Conservation (phyloP, 2,888 invertebrate genomes). For the Thymelicus acteon region DNA sequence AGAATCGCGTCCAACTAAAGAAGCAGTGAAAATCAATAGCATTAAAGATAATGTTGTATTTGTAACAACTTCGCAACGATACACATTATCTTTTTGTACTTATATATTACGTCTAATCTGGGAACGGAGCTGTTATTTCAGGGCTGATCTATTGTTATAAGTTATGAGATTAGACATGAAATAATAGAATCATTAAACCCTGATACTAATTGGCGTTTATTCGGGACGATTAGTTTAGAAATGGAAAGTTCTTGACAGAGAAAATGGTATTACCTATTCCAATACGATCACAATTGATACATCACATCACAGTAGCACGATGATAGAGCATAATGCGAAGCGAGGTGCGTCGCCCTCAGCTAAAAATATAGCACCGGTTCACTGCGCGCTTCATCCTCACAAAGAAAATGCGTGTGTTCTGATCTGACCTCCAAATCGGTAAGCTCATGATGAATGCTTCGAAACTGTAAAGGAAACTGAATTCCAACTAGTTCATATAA, state of each 20-base stretch:
- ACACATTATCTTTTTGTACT: background rate
- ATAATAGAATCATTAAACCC: background rate
- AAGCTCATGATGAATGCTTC: constrained; percentile 31
- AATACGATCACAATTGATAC: constrained; percentile 7
- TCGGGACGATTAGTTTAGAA: background rate
- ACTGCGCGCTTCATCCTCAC: constrained; percentile 75
- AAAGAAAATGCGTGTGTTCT: constrained; percentile 73
- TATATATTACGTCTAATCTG: background rate
- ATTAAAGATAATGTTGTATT: background rate
- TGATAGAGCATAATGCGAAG: constrained; percentile 53
- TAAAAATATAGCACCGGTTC: constrained; percentile 78
- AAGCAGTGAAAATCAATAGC: background rate
- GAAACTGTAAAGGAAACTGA: background rate
- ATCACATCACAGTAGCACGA: constrained; percentile 44
- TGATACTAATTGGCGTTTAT: background rate
- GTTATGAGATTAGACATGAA: background rate
- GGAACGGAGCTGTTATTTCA: background rate
- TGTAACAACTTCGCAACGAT: background rate
- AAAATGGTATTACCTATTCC: constrained; percentile 1
- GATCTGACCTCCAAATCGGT: constrained; percentile 74
- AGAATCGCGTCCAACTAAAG: background rate
- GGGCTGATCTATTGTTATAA: background rate
- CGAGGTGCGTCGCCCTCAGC: constrained; percentile 76
- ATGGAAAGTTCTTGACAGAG: background rate
- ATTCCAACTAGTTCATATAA: background rate